Evolutionary conservation across 2,113 vertebrate species (phyloP).

Genomic region (Pardalotus punctatus): DNA sequence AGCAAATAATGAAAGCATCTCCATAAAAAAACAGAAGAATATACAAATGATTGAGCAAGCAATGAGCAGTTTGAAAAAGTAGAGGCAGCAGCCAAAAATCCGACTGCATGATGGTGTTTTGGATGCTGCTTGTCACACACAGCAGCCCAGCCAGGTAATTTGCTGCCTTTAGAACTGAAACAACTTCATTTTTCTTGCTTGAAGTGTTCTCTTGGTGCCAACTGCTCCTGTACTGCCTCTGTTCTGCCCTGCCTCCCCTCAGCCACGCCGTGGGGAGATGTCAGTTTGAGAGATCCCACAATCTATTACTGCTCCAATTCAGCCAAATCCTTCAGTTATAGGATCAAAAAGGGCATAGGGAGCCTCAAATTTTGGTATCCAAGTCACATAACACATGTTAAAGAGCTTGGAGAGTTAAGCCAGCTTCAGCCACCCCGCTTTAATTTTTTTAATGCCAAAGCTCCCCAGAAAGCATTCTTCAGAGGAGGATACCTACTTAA

Average conservation of each 20-base stretch:
- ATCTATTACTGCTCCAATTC: neutral
- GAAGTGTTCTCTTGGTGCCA: constrained; percentile 14
- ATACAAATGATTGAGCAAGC: constrained; percentile 37
- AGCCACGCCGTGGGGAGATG: rapidly evolving
- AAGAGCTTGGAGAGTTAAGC: neutral
- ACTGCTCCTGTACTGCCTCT: neutral
- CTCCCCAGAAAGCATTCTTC: neutral
- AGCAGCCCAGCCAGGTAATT: constrained; percentile 39
- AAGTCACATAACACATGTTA: neutral
- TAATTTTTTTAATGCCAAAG: constrained; percentile 30
- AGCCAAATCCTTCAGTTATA: neutral
- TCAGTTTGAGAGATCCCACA: neutral
- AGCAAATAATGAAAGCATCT: neutral
- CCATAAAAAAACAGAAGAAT: neutral
- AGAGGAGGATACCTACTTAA: constrained; percentile 28
- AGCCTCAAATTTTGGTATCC: neutral
- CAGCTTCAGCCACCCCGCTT: neutral
- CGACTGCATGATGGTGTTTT: neutral
- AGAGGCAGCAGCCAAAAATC: neutral
- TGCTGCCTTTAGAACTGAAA: constrained; percentile 40
- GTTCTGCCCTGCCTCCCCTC: neutral
- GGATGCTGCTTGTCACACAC: neutral
- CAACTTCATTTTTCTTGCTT: constrained; percentile 41
- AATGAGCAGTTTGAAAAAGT: neutral
- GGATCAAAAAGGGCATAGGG: rapidly evolving